phyloP scores from a whole-genome alignment of 2,113 vertebrate genomes.

The Halcyon malimbica region DNA sequence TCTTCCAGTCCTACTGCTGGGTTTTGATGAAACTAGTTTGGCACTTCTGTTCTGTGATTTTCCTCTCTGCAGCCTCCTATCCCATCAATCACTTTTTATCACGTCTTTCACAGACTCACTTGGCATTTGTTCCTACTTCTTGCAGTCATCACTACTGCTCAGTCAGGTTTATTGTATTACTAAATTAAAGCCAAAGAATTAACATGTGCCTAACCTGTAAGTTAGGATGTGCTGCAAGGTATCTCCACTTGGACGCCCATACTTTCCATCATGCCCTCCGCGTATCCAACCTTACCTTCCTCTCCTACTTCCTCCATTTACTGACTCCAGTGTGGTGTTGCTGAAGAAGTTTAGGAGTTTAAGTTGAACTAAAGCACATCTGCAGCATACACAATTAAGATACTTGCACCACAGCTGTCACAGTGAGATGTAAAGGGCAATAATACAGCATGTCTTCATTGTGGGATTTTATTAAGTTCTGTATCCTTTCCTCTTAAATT shows the following conservation, averaged over 20 bases:
- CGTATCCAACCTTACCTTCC: neutral
- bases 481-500: neutral
- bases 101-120: neutral
- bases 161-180: neutral
- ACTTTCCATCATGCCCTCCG: neutral
- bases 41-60: neutral
- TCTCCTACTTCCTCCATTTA: neutral
- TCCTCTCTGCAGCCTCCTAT: neutral
- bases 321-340: neutral
- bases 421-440: too few species aligned
- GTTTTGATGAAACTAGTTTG: neutral
- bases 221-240: neutral
- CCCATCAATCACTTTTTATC: neutral
- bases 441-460: neutral
- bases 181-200: neutral
- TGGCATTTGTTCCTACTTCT: neutral
- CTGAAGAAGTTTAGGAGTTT: neutral
- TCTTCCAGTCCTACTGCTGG: neutral
- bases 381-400: neutral
- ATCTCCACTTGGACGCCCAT: rapidly evolving
- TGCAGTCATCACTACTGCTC: neutral
- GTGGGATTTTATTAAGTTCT: neutral
- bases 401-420: neutral
- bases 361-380: neutral
- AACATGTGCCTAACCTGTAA: neutral